phyloP scores from a whole-genome alignment of 2,113 vertebrate genomes.

The Megaptera novaeangliae region DNA sequence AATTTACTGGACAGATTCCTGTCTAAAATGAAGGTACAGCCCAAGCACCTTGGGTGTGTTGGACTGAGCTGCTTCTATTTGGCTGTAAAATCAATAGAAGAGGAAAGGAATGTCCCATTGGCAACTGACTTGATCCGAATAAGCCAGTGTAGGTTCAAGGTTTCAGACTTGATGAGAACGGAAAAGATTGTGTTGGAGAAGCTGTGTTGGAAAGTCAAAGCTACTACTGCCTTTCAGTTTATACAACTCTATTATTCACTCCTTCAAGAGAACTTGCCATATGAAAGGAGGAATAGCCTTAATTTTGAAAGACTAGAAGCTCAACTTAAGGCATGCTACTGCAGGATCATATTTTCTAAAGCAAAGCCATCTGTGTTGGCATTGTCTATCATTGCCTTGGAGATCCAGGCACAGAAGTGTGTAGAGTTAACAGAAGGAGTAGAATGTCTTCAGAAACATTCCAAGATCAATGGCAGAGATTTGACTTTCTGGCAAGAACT shows the following conservation, averaged over 20 bases:
- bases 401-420: constrained; percentile 86
- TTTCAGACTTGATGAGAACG: constrained; percentile 98
- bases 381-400: constrained; percentile 87
- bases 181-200: constrained; percentile 98
- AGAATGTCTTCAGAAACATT: constrained; percentile 85
- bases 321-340: constrained; percentile 95
- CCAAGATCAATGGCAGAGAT: constrained; percentile 89
- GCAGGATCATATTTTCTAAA: constrained; percentile 93
- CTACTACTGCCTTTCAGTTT: constrained; percentile 91
- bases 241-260: constrained; percentile 89
- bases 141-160: constrained; percentile 94
- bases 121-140: constrained; percentile 94
- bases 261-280: constrained; percentile 83
- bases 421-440: constrained; percentile 83
- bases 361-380: constrained; percentile 95
- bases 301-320: constrained; percentile 93
- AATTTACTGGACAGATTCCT: constrained; percentile 94
- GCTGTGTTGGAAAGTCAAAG: constrained; percentile 91
- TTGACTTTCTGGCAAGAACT: constrained; percentile 90
- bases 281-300: constrained; percentile 86
- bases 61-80: constrained; percentile 97
- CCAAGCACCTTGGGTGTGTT: constrained; percentile 96
- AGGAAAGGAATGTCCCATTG: constrained; percentile 92
- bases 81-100: constrained; percentile 91
- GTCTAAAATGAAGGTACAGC: constrained; percentile 96